Percentiles rank a stretch among this genome's conserved stretches.
Evolutionary conservation across 1,140 invertebrate species (phyloP).

Genomic region (fruit fly (Drosophila melanogaster)): DNA sequence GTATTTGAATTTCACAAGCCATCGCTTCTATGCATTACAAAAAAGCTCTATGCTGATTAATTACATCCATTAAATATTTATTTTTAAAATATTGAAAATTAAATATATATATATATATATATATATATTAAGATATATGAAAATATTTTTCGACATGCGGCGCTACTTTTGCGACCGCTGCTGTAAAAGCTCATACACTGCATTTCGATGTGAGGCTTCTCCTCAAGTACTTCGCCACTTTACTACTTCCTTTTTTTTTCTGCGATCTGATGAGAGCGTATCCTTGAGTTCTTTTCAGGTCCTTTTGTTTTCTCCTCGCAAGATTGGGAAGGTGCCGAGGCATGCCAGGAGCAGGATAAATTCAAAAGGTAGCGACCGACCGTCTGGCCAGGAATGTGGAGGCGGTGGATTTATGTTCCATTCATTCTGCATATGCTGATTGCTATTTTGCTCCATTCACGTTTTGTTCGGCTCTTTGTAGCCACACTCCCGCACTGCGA

Average conservation of each 20-base stretch:
- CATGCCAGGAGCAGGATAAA: constrained; percentile 39
- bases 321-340: constrained; percentile 37
- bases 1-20: no score
- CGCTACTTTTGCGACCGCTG: neutral
- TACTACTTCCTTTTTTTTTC: constrained; percentile 40
- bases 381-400: constrained; percentile 13
- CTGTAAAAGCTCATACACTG: constrained; percentile 1
- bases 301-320: constrained; percentile 42
- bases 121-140: no score
- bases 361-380: constrained; percentile 20
- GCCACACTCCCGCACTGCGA: constrained; percentile 29
- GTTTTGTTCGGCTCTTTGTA: constrained; percentile 27
- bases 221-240: constrained; percentile 63
- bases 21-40: no score
- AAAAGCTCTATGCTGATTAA: no score
- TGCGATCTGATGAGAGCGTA: constrained; percentile 59
- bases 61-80: no score
- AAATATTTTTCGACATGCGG: neutral
- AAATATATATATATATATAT: no score
- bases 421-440: constrained; percentile 70
- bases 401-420: constrained; percentile 51
- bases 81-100: no score
- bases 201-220: constrained; percentile 56
- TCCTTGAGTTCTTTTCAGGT: constrained; percentile 48
- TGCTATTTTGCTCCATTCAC: constrained; percentile 60